Evolutionary conservation across 2,113 vertebrate genomes (phyloP), one percentile per base, ranked within the genome.

Genomic region (Eubucco bourcierii): DNA sequence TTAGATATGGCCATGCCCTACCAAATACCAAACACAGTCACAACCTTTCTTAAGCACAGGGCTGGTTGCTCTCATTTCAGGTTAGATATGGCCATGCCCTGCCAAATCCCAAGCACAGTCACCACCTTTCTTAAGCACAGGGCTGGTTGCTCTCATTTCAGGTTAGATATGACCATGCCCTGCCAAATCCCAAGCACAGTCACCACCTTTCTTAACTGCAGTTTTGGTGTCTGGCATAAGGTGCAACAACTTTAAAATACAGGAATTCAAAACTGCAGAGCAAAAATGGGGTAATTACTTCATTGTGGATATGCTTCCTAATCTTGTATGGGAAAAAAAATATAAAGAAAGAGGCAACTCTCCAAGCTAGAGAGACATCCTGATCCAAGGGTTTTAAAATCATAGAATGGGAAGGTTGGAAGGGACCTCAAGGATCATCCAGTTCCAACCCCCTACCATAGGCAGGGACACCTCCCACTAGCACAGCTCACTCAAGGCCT

Each of bases 121-220:
- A 33, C 63, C 64, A 87, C 61, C 65, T 91, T 67, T 59, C 61
- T 78, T 17, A 68, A 16, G 7, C 2, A 6, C 47, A 46, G 41
- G 46, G 12, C 33, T 4, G 33, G 17, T 10, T 1, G 5, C 81
- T 89, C 81, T 93, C 84, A 41, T 85, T 74, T 92, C 52, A 16
- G 81, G 37, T 73, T 85, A 33, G 52, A 24, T 9, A 61, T 3
- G 24, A 72, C 75, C 72, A 60, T 46, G 47, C 68, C 75, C 68
- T 90, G 79, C 78, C 80, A 94, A 94, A 79, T 44, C 52, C 79
- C 82, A 96, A 75, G 34, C 80, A 55, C 29, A 5, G 27, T 89
- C 33, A 33, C 63, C 64, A 87, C 61, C 65, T 91, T 67, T 59
- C 61, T 78, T 17, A 68, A 16, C n/a, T n/a, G n/a, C n/a, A 25